Percentiles rank a stretch among this genome's conserved stretches.
Evolutionary conservation across 2,797 vertebrate genomes (phyloP).

Genomic region (Danio jaintianensis): DNA sequence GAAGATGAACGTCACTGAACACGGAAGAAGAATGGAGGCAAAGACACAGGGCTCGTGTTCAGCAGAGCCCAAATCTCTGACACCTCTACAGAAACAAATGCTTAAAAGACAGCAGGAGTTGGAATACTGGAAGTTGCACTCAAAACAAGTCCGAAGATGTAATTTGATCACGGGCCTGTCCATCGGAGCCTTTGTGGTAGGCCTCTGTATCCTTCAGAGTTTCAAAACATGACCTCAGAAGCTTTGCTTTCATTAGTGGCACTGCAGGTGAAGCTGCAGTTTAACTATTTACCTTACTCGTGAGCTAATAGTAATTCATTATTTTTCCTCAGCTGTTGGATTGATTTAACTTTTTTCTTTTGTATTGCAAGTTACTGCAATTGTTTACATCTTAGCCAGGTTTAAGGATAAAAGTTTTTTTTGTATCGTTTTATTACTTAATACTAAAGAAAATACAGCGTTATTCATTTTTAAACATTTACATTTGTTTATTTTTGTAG

Average conservation of each 20-base stretch:
- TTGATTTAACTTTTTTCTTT: no score
- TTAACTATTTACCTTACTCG: no score
- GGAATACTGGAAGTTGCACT: conserved; percentile 1
- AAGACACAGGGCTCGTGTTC: not conserved
- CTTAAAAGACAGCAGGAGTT: conserved; percentile 18
- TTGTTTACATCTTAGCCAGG: no score
- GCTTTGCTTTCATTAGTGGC: not conserved
- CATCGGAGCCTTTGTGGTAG: conserved; percentile 46
- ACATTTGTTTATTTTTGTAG: no score
- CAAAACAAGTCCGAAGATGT: conserved; percentile 32
- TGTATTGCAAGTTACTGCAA: no score
- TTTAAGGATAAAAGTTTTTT: no score
- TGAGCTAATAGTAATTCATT: no score
- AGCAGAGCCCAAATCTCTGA: not conserved
- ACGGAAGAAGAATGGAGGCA: conserved; percentile 29
- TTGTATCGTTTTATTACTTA: no score
- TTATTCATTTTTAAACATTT: no score
- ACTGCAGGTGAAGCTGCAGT: no score
- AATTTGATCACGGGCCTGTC: conserved; percentile 41
- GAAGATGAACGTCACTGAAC: not conserved
- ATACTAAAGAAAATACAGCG: no score
- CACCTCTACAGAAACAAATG: conserved; percentile 28
- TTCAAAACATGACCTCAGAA: conserved; percentile 10
- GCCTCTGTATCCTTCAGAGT: conserved; percentile 48
- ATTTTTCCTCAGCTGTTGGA: no score